Evolutionary conservation across 2,113 vertebrate species (phyloP).

Genomic region (Gambusia affinis): DNA sequence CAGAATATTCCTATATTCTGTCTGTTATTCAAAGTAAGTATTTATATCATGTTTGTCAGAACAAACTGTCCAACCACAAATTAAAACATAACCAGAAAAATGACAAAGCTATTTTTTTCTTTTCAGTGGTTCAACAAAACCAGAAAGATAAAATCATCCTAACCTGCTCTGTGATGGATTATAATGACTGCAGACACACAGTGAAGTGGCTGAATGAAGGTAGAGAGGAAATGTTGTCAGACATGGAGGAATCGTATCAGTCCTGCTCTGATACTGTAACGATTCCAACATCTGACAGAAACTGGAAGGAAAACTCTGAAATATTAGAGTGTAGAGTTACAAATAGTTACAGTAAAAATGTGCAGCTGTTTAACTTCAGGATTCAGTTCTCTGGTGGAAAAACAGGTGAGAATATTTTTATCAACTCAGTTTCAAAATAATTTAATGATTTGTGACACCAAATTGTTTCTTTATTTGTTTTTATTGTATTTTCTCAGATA

Average conservation of each 20-base stretch:
- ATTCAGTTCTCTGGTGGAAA: not conserved
- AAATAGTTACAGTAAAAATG: not conserved
- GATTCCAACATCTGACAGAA: not conserved
- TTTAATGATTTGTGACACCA: not conserved
- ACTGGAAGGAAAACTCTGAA: not conserved
- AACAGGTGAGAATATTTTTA: slow-evolving; percentile 18
- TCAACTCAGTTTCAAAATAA: not conserved
- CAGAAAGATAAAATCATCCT: not conserved
- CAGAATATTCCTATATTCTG: fast-evolving
- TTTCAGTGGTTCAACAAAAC: not conserved
- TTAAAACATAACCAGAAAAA: not conserved
- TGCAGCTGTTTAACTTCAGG: not conserved
- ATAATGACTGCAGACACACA: fast-evolving
- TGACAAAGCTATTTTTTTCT: fast-evolving
- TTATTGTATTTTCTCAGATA: too few species aligned
- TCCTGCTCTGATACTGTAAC: not conserved
- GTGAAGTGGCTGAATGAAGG: not conserved
- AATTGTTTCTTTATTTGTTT: not conserved
- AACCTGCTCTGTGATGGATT: not conserved
- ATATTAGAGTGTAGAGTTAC: not conserved
- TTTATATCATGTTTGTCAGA: not conserved
- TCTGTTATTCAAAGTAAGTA: slow-evolving; percentile 30
- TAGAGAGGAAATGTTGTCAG: not conserved
- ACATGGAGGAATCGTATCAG: not conserved
- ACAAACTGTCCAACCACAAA: not conserved